phyloP scores from a whole-genome alignment of 2,113 vertebrate species.

The Ceyx melanurus region DNA sequence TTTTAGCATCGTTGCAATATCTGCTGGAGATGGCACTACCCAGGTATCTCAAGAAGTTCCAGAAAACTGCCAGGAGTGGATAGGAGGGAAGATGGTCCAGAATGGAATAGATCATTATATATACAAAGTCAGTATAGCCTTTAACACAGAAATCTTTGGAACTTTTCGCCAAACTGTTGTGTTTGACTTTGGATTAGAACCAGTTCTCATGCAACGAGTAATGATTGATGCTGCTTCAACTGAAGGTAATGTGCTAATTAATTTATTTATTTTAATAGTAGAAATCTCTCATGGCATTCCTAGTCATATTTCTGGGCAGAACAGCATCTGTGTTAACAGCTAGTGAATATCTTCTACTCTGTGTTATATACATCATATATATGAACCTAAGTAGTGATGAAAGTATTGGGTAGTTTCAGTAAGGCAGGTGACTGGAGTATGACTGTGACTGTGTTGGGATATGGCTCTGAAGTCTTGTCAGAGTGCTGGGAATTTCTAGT shows the following conservation, averaged over 20 bases:
- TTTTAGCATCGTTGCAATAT: slow-evolving; percentile 93
- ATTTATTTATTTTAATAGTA: neutral
- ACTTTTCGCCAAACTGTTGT: slow-evolving; percentile 98
- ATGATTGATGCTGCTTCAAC: slow-evolving; percentile 99
- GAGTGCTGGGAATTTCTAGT: neutral
- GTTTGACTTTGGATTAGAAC: slow-evolving; percentile 97
- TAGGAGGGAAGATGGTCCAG: slow-evolving; percentile 83
- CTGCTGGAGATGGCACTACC: slow-evolving; percentile 83
- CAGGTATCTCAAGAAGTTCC: slow-evolving; percentile 88
- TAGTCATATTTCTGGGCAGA: neutral
- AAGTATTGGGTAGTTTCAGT: neutral
- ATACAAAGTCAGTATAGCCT: slow-evolving; percentile 93
- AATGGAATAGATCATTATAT: slow-evolving; percentile 95
- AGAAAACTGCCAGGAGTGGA: slow-evolving; percentile 94
- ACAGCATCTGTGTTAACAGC: neutral
- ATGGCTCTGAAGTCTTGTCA: neutral
- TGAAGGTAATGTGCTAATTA: slow-evolving; percentile 83
- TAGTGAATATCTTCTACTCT: neutral
- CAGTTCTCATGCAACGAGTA: slow-evolving; percentile 97
- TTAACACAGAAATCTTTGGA: slow-evolving; percentile 98
- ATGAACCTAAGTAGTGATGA: neutral
- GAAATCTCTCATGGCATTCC: neutral
- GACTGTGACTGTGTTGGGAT: neutral
- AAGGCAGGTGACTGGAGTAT: neutral
- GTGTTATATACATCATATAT: neutral